Conservation (phyloP, 2,113 vertebrate genomes). For the Thunnus thynnus region DNA sequence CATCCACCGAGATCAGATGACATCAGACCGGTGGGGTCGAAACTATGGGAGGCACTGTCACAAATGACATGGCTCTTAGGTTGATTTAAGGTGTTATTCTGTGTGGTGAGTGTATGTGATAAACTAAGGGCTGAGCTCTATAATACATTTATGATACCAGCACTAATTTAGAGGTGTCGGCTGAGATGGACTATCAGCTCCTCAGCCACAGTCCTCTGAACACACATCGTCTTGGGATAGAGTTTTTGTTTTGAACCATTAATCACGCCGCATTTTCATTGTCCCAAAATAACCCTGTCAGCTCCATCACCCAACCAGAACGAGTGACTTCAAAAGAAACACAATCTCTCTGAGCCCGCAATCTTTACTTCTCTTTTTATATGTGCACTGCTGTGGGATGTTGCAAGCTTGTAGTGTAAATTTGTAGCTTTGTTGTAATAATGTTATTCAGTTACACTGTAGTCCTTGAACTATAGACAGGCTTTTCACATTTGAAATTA, state of each 20-base stretch:
- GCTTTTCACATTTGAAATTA: slow-evolving; percentile 13
- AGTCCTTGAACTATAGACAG: slow-evolving; percentile 14
- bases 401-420: slow-evolving; percentile 14
- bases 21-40: slow-evolving; percentile 53
- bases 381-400: slow-evolving; percentile 17
- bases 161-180: slow-evolving; percentile 74
- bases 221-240: slow-evolving; percentile 27
- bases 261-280: slow-evolving; percentile 70
- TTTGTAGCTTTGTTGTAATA: slow-evolving; percentile 31
- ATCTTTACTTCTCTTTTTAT: slow-evolving; percentile 21
- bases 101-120: slow-evolving; percentile 69
- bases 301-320: slow-evolving; percentile 56
- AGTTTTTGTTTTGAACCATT: slow-evolving; percentile 73
- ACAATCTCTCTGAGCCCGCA: slow-evolving; percentile 42
- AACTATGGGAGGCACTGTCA: slow-evolving; percentile 48
- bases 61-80: slow-evolving; percentile 67
- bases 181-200: slow-evolving; percentile 60
- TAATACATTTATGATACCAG: slow-evolving; percentile 73
- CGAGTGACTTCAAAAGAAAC: slow-evolving; percentile 52
- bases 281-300: slow-evolving; percentile 75
- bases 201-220: slow-evolving; percentile 39
- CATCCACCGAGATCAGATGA: slow-evolving; percentile 64
- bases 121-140: slow-evolving; percentile 68
- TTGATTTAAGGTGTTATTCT: slow-evolving; percentile 83
- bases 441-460: slow-evolving; percentile 27